Conservation (phyloP, 2,113 vertebrate species). For the Gasterosteus nipponicus region DNA sequence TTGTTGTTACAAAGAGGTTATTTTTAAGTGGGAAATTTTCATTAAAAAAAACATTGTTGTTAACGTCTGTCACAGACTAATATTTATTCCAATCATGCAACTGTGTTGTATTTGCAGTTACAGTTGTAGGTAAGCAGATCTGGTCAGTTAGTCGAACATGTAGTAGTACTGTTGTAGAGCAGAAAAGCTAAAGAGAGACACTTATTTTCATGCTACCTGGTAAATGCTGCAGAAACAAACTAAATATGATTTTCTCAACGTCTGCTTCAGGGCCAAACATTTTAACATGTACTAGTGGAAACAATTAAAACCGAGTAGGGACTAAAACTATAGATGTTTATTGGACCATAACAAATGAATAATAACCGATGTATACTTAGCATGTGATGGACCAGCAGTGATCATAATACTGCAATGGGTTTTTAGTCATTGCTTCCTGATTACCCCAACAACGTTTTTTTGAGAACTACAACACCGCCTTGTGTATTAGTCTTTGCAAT, state of each 20-base stretch:
- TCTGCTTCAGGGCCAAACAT: neutral
- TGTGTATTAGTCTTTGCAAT: conserved; percentile 46
- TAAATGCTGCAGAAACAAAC: neutral
- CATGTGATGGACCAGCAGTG: conserved; percentile 22
- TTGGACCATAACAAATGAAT: neutral
- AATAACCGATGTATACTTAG: neutral
- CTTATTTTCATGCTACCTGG: neutral
- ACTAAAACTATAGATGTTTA: neutral
- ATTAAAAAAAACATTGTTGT: neutral
- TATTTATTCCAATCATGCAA: neutral
- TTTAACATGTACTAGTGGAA: neutral
- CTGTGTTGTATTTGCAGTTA: neutral
- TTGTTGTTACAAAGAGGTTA: neutral
- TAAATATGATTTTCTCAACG: neutral
- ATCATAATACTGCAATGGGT: conserved; percentile 27
- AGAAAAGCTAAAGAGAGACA: neutral
- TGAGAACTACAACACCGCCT: conserved; percentile 44
- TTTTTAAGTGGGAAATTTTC: neutral
- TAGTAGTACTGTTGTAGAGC: neutral
- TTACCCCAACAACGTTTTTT: conserved; percentile 34
- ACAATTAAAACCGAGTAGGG: neutral
- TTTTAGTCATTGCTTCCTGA: conserved; percentile 44
- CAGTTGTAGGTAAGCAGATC: neutral
- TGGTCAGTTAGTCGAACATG: neutral
- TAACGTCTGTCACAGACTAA: neutral